Base-by-base conservation (phyloP, 2,113 vertebrate species). In the Piprites chloris region DNA sequence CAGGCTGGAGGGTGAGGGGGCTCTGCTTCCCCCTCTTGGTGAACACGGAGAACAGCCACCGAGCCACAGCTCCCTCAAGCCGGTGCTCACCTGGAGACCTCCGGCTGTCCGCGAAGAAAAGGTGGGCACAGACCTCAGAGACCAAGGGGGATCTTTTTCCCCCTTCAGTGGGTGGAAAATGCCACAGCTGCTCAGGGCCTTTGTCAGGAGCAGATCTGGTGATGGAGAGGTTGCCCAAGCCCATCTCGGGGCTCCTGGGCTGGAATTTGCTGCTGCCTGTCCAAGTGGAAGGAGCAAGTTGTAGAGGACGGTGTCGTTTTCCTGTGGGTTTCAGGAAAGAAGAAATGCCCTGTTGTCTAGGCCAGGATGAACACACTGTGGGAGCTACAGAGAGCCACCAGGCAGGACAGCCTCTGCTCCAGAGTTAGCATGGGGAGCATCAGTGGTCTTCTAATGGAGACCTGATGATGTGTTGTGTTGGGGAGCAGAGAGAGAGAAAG, bases 61-160 rank as follows among this genome's bases (percentile, higher is more conserved):
- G 55, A 66, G 39, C 49, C 33, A 12, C 39, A 23, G 44, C 61
- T 35, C 55, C 24, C 3, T 7, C 1, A 1, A 42, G 53, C 12
- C 9, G 39, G 50, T 26, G 52, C 27, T 71, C 41, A 52, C 62
- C 56, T 75, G 56, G 47, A 62, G 47, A 63, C 16, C 16, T 68
- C 0, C 0, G 28, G 41, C 21, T 65, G 30, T 2, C 44, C 19
- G 4, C 0, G 6, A 30, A 13, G 42, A 5, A n/a, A 66, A 61
- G 22, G 16, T 37, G n/a, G 39, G 28, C 28, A 32, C 35, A 41
- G 46, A 49, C 3, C 37, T 49, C 62, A 65, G 35, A 73, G 12
- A 66, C 39, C 47, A 14, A 39, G n/a, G 17, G 5, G 13, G 2
- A 50, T 65, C 46, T 69, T 59, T 19, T 11, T 49, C 3, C 59